Percentiles rank a stretch among this genome's conserved stretches.
phyloP scores from a whole-genome alignment of 2,113 vertebrate genomes.

The Archocentrus centrarchus region DNA sequence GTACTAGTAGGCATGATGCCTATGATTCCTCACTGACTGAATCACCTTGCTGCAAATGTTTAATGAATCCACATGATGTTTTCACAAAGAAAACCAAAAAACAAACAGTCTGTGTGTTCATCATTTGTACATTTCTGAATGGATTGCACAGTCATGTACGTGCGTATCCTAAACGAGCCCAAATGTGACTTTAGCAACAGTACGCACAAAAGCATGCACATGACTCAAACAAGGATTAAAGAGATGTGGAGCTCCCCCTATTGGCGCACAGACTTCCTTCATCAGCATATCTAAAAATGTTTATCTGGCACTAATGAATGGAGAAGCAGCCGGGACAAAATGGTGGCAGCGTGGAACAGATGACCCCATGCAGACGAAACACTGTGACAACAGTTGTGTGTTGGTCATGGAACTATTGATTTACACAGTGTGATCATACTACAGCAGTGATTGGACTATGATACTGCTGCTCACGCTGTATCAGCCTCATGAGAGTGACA shows the following conservation, averaged over 20 bases:
- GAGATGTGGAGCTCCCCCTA: not conserved
- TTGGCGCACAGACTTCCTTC: not conserved
- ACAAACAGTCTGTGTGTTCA: too few species aligned
- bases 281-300: not conserved
- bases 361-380: conserved; percentile 4
- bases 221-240: not conserved
- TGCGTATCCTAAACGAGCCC: too few species aligned
- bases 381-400: conserved; percentile 21
- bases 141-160: too few species aligned
- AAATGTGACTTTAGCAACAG: not conserved
- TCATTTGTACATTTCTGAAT: too few species aligned
- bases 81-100: too few species aligned
- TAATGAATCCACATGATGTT: too few species aligned
- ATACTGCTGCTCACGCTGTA: conserved; percentile 37
- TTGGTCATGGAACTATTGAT: conserved; percentile 33
- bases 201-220: not conserved
- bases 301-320: conserved; percentile 14
- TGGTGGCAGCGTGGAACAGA: conserved; percentile 22
- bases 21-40: too few species aligned
- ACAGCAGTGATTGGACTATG: conserved; percentile 36
- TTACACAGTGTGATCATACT: conserved; percentile 27
- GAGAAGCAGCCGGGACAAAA: conserved; percentile 31
- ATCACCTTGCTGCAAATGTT: too few species aligned
- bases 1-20: too few species aligned
- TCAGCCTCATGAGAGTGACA: conserved; percentile 37